Evolutionary conservation across 2,797 vertebrate species (phyloP).

Genomic region (Poeciliopsis turneri): DNA sequence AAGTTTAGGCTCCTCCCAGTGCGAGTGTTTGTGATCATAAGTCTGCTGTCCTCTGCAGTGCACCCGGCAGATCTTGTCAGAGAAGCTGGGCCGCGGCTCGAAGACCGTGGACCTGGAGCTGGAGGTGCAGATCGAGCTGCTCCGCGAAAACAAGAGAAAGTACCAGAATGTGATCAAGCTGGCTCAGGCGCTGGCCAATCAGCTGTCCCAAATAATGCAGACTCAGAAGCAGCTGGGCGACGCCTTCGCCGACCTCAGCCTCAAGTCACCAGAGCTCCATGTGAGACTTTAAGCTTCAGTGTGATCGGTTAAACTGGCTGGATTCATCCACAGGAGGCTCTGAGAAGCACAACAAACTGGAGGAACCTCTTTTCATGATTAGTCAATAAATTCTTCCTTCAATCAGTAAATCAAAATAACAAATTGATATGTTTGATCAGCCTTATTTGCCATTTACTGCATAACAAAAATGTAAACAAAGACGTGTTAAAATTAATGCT

Average conservation of each 20-base stretch:
- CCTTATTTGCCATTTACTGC: neutral
- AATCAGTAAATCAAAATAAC: neutral
- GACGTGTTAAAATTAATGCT: neutral
- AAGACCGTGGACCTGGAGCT: slow-evolving; percentile 97
- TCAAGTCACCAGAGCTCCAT: slow-evolving; percentile 96
- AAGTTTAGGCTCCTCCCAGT: neutral
- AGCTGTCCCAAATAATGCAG: slow-evolving; percentile 95
- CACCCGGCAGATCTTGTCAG: slow-evolving; percentile 96
- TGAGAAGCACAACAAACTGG: neutral
- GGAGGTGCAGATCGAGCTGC: slow-evolving; percentile 94
- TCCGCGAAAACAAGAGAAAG: slow-evolving; percentile 97
- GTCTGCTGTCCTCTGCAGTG: slow-evolving; percentile 80
- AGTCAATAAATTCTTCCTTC: neutral
- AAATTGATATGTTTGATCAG: neutral
- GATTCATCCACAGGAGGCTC: neutral
- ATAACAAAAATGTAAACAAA: neutral
- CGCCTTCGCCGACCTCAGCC: slow-evolving; percentile 96
- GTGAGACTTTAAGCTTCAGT: slow-evolving; percentile 71
- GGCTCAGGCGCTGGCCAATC: slow-evolving; percentile 90
- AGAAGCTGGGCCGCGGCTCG: slow-evolving; percentile 96
- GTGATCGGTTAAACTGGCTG: neutral
- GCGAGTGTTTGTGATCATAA: neutral
- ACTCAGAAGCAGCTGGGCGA: slow-evolving; percentile 97
- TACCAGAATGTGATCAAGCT: slow-evolving; percentile 94
- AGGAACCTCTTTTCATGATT: neutral